Base-by-base conservation (phyloP, 2,113 vertebrate species). In the Eretmochelys imbricata region DNA sequence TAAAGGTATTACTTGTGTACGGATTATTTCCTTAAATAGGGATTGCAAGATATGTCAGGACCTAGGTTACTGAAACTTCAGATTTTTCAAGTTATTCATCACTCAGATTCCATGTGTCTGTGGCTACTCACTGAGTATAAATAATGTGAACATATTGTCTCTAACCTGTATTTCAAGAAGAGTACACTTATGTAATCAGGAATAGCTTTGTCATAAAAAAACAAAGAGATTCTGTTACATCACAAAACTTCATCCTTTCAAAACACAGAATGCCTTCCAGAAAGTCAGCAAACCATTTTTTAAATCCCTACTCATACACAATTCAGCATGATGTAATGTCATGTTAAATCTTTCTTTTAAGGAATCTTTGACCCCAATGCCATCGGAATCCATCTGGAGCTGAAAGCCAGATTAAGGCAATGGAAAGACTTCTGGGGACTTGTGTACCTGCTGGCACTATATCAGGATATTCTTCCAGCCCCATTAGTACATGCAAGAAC, bases 331-430 rank as follows among this genome's bases (percentile, higher is more conserved):
- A 97, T 54, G 42, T 96, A 97, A 96, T 82, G 80, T 51, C 91
- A 93, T 85, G 91, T 95, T 97, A 97, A 95, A 87, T 42, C 38
- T 94, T 96, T 93, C 88, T 42, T 84, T 93, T 82, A 87, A 90
- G 84, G 88, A 89, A 88, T 78, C 69, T 91, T 62, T 95, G 57
- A 88, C 27, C 59, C 85, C 89, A 85, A 85, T 89, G 51, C 16
- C 76, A 65, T 46, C 87, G 19, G 53, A 96, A 95, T 89, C 72
- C 82, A 10, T 50, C 89, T 95, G 51, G 69, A 87, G 49, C 35
- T 83, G 53, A 76, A 54, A 84, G 59, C 17, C 3, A 90, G 17
- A 42, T 59, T 31, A 90, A 95, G 84, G 46, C 90, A 95, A 84
- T 2, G 79, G 29, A 89, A 96, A 87, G 91, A 88, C 7, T 55